Evolutionary conservation across 2,113 vertebrate genomes (phyloP), one percentile per base, ranked within the genome.

Genomic region (Cochlearius cochlearius): DNA sequence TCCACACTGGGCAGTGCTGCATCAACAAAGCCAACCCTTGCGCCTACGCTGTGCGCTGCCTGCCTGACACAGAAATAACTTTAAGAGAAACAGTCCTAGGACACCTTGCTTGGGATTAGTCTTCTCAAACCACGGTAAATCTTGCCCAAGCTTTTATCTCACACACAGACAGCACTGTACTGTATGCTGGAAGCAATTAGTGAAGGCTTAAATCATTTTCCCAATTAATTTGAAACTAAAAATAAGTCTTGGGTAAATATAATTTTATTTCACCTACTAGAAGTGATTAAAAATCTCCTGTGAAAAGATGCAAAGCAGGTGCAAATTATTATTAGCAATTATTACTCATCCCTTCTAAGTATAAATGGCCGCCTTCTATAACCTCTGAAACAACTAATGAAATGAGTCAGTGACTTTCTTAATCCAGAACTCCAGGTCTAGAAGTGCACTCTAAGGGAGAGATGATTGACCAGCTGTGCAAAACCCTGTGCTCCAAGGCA

Each of bases 201-300:
- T 39, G n/a, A 89, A 90, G 32, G 45, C 55, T 95, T 55, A 76
- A 58, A 66, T 52, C 1, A 88, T 75, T 66, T 91, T 91, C 58
- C 50, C 66, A 89, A 92, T 94, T 79, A 64, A n/a, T 83, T 60
- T 82, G 39, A 88, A 95, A 72, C 73, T 58, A 89, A 89, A 94
- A 92, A 77, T 76, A 91, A 90, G 17, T 58, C 77, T 82, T 69
- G 16, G 21, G 86, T 92, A 94, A 95, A 94, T 92, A 87, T 50
- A 1, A 87, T 95, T 91, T 92, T 76, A 90, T 90, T 92, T 96
- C 43, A 87, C n/a, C 10, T 50, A 90, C 43, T 82, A 21, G 50
- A 93, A 91, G 45, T 62, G 62, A 84, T 75, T 80, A 76, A 86
- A 93, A 92, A 26, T 19, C 68, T 68, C 53, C 56, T 29, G 45